Conservation (phyloP, 2,888 invertebrate genomes). For the Eupithecia abbreviata region DNA sequence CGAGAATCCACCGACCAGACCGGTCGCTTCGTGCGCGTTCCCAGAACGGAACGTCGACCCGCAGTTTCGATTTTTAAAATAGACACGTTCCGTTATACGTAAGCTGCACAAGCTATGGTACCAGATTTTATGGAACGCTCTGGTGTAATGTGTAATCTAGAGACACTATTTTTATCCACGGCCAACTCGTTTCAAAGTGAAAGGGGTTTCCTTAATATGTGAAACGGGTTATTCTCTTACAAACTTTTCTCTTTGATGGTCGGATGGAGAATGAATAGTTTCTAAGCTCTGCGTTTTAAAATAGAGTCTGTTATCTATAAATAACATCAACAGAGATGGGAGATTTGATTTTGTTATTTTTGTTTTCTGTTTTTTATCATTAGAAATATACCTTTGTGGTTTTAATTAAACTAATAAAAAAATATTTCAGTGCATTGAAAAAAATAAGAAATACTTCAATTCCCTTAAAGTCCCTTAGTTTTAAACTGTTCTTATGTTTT, state of each 20-base stretch:
- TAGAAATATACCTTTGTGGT: not conserved
- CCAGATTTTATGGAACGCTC: slow-evolving; percentile 67
- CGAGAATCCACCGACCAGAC: slow-evolving; percentile 63
- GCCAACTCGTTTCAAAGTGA: slow-evolving; percentile 68
- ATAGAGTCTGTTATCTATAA: slow-evolving; percentile 30
- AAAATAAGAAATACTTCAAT: no score
- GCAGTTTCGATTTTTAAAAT: slow-evolving; percentile 77
- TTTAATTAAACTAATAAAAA: no score
- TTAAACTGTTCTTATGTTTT: no score
- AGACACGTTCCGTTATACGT: slow-evolving; percentile 72
- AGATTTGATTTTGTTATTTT: slow-evolving; percentile 12
- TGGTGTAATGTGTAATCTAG: slow-evolving; percentile 73
- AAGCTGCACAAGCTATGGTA: slow-evolving; percentile 51
- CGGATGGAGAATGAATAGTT: slow-evolving; percentile 15
- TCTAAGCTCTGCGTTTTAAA: slow-evolving; percentile 20
- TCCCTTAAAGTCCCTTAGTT: no score
- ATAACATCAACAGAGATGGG: slow-evolving; percentile 19
- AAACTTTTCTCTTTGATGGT: slow-evolving; percentile 60
- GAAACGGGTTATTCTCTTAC: slow-evolving; percentile 59
- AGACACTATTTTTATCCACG: slow-evolving; percentile 68
- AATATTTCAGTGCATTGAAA: no score
- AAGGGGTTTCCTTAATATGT: slow-evolving; percentile 72
- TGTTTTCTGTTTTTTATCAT: slow-evolving; percentile 10
- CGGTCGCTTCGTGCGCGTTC: slow-evolving; percentile 64
- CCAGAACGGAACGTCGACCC: slow-evolving; percentile 69